These are phyloP conservation scores for Uloborus plumipes DNA, from an alignment of 2,888 invertebrate species.

Conservation along the genomic window DNA sequence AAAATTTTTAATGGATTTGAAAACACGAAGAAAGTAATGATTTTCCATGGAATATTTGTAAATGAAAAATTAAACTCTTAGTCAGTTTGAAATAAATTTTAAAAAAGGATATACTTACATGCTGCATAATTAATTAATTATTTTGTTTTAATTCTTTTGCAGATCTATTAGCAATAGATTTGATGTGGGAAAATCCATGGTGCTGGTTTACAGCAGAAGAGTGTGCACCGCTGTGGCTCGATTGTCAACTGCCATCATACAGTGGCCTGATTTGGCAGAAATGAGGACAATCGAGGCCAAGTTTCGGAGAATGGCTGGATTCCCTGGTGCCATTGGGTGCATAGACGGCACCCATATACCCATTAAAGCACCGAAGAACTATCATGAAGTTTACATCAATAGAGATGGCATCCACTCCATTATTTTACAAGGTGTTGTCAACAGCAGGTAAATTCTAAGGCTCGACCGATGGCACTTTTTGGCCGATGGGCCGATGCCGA, in stretches of 20 bases:
- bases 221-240: background rate
- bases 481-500: too few species aligned
- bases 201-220: background rate
- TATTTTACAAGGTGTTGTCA: slow-evolving; percentile 57
- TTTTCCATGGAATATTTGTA: too few species aligned
- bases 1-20: too few species aligned
- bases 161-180: background rate
- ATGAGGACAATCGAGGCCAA: background rate
- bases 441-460: slow-evolving; percentile 38
- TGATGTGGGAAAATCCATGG: background rate
- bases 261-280: background rate
- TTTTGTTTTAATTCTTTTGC: background rate
- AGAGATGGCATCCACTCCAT: slow-evolving; percentile 29
- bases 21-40: too few species aligned
- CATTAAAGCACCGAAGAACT: background rate
- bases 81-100: too few species aligned
- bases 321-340: background rate
- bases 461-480: too few species aligned
- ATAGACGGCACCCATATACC: background rate
- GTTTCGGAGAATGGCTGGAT: background rate
- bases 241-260: background rate
- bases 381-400: background rate
- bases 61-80: too few species aligned
- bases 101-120: too few species aligned
- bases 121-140: too few species aligned